A percentile compares a stretch with the other conserved stretches of the same genome.
Evolutionary conservation across 2,888 invertebrate genomes (phyloP).

Genomic region (Dicranocentrus wangi): DNA sequence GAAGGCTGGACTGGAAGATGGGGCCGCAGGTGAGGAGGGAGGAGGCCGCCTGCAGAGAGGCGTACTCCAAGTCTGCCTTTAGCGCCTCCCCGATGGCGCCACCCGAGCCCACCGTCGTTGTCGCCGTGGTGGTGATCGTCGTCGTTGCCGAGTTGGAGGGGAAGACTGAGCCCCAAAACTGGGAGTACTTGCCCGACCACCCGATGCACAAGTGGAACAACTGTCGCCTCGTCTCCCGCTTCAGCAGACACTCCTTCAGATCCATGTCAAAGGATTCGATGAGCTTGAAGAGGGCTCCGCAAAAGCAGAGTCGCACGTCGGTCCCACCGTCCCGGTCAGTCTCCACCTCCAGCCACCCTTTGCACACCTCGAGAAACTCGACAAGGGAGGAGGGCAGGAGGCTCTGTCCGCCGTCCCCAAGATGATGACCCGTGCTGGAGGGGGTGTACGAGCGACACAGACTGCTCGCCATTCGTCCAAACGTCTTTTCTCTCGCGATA

Average conservation of each 20-base stretch:
- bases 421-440: conserved; percentile 65
- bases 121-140: conserved; percentile 37
- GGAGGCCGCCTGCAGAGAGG: conserved; percentile 90
- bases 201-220: conserved; percentile 93
- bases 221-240: conserved; percentile 88
- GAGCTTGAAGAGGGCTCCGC: conserved; percentile 66
- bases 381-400: conserved; percentile 66
- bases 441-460: conserved; percentile 61
- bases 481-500: conserved; percentile 92
- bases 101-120: conserved; percentile 52
- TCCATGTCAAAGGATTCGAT: conserved; percentile 71
- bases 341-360: conserved; percentile 71
- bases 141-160: conserved; percentile 39
- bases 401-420: conserved; percentile 59
- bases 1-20: conserved; percentile 88
- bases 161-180: conserved; percentile 76
- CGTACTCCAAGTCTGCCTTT: conserved; percentile 76
- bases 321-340: conserved; percentile 71
- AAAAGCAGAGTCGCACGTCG: conserved; percentile 71
- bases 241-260: conserved; percentile 81
- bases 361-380: conserved; percentile 71
- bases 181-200: conserved; percentile 93
- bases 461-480: conserved; percentile 77
- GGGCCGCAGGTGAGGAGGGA: conserved; percentile 96
- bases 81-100: conserved; percentile 65